Evolutionary conservation across 2,888 invertebrate genomes (phyloP), one percentile per base, ranked within the genome.

Genomic region (Heliconius cydno): DNA sequence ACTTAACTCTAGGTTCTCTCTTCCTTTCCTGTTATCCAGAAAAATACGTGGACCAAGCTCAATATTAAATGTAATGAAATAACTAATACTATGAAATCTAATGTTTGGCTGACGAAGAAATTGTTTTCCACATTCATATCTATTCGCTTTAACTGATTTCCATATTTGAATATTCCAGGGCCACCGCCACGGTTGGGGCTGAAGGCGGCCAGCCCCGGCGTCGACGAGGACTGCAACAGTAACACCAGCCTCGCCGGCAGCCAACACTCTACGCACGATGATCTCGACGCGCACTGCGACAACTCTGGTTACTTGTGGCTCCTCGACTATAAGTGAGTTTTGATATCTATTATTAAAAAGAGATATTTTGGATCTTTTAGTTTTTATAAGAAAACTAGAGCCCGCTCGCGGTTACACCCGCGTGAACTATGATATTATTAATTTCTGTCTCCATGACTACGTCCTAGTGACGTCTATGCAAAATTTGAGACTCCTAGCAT

Each of bases 291-390:
- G 81, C 93, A 94, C 88, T 94, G 94, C 93, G 98, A 98, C 94
- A 98, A 98, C 95, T 97, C 97, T 87, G 98, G 98, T 87, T 98
- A 98, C 91, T 97, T 98, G 92, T 98, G 98, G 98, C 98, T 98
- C 92, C 96, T 98, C 87, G 98, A 98, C 92, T 98, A 98, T 89
- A 98, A 98, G 97, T 97, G 87, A 95, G 95, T 92, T 13, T 34
- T 57, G 22, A 71, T 63, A 22, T 65, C 15, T 25, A 0, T 57
- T 66, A 63, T 57, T 80, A 30, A 12, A 25, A 30, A 65, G 22
- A 46, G 46, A 25, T 3, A 38, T 0, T 68, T 52, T 52, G 7
- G 19, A 52, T 6, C 52, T 52, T 19, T 52, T 38, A 38, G 38
- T 38, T 38, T 38, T 38, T 38, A 30, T 6, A 6, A 30, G 30